phyloP scores from a whole-genome alignment of 2,888 invertebrate genomes.

The Tenodera sinensis region DNA sequence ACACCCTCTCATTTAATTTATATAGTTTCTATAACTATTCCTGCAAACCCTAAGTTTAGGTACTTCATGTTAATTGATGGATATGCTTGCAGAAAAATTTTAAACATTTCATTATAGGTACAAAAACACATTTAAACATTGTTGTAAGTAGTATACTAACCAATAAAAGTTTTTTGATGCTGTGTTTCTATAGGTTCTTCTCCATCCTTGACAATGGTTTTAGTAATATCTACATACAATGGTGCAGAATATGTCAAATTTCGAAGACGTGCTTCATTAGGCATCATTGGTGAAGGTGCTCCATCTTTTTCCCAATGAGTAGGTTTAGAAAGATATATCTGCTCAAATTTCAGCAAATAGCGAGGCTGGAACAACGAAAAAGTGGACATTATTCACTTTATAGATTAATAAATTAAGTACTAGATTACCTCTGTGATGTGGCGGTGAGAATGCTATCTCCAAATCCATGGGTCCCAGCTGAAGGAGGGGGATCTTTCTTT shows the following conservation, averaged over 20 bases:
- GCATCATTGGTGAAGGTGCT: slow-evolving; percentile 99
- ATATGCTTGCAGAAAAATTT: no score
- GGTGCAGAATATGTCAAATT: slow-evolving; percentile 98
- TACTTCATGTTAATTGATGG: no score
- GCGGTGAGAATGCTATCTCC: no score
- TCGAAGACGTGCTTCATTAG: slow-evolving; percentile 95
- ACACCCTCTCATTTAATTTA: no score
- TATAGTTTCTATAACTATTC: no score
- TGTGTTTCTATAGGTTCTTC: slow-evolving; percentile 79
- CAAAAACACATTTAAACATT: neutral
- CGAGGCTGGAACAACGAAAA: slow-evolving; percentile 57
- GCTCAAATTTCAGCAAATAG: slow-evolving; percentile 94
- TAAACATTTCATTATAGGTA: no score
- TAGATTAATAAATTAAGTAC: neutral
- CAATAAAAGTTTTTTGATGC: slow-evolving; percentile 67
- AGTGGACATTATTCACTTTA: neutral
- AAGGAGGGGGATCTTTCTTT: no score
- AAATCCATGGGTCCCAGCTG: no score
- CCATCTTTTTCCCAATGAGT: slow-evolving; percentile 99
- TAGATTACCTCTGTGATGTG: no score
- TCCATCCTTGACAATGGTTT: slow-evolving; percentile 88
- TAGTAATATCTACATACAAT: slow-evolving; percentile 97
- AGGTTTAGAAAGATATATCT: slow-evolving; percentile 98
- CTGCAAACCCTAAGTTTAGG: no score
- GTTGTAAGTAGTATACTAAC: slow-evolving; percentile 35